phyloP scores from a whole-genome alignment of 2,888 invertebrate genomes.

The Ichneumoninae sp. region DNA sequence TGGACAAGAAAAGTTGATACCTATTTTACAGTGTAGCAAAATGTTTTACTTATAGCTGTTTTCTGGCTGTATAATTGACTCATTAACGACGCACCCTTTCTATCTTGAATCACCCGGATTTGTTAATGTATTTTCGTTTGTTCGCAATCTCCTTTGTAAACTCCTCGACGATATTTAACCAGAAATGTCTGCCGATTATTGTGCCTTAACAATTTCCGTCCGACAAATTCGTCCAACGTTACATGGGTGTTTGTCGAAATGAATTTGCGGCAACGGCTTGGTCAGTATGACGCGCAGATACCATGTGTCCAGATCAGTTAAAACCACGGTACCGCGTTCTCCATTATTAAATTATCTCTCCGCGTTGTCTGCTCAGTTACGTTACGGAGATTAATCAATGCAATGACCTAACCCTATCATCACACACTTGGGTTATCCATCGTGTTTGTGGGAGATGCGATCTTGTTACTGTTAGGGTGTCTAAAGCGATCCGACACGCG shows the following conservation, averaged over 20 bases:
- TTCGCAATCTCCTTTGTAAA: not conserved
- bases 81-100: not conserved
- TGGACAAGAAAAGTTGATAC: no score
- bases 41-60: no score
- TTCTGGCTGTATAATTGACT: no score
- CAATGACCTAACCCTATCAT: constrained; percentile 26
- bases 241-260: not conserved
- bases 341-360: constrained; percentile 12
- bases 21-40: no score
- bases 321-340: not conserved
- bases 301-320: not conserved
- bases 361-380: not conserved
- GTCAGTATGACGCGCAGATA: not conserved
- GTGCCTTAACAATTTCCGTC: not conserved
- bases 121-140: not conserved
- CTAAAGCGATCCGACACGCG: not conserved
- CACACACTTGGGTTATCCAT: not conserved
- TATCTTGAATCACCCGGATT: not conserved
- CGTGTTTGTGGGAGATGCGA: constrained; percentile 7
- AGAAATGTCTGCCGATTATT: not conserved
- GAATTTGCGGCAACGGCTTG: not conserved
- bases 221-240: not conserved
- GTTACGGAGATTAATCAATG: constrained; percentile 27
- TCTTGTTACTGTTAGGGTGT: constrained; percentile 11
- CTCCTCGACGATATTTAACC: not conserved